Evolutionary conservation across 2,797 vertebrate genomes (phyloP).

Genomic region (Hydrocynus forskahlii): DNA sequence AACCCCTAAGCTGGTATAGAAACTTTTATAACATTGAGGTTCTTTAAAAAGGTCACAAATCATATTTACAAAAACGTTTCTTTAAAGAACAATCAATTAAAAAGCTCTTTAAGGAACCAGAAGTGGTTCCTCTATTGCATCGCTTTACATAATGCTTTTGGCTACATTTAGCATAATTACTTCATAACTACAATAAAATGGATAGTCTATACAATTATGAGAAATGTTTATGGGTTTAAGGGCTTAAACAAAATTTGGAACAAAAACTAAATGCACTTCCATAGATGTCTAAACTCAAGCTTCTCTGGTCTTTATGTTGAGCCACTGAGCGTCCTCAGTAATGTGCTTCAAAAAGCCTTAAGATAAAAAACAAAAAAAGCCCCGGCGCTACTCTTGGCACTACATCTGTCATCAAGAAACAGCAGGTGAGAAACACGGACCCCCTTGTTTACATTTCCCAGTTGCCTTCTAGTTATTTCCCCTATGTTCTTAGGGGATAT

Average conservation of each 20-base stretch:
- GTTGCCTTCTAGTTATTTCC: constrained; percentile 7
- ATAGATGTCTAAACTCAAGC: background rate
- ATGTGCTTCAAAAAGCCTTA: constrained; percentile 35
- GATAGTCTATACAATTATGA: too few relatives aligned
- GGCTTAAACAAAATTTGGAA: background rate
- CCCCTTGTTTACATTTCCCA: constrained; percentile 26
- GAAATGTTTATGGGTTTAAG: background rate
- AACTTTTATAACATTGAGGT: too few relatives aligned
- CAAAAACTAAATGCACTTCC: constrained; percentile 4
- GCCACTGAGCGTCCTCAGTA: background rate
- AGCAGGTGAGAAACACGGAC: constrained; percentile 31
- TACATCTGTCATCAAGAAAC: constrained; percentile 38
- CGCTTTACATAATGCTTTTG: too few relatives aligned
- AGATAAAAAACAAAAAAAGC: constrained; percentile 7
- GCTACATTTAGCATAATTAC: too few relatives aligned
- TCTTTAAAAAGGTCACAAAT: too few relatives aligned
- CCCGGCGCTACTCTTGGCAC: constrained; percentile 27
- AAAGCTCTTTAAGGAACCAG: too few relatives aligned
- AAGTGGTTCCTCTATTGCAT: too few relatives aligned
- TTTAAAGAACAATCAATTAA: too few relatives aligned
- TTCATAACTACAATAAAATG: too few relatives aligned
- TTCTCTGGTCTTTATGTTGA: background rate
- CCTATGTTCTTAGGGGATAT: constrained; percentile 17
- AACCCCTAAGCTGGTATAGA: too few relatives aligned
- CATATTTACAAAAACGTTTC: too few relatives aligned